Evolutionary conservation across 2,797 vertebrate species (phyloP).

Genomic region (Fratercula arctica): DNA sequence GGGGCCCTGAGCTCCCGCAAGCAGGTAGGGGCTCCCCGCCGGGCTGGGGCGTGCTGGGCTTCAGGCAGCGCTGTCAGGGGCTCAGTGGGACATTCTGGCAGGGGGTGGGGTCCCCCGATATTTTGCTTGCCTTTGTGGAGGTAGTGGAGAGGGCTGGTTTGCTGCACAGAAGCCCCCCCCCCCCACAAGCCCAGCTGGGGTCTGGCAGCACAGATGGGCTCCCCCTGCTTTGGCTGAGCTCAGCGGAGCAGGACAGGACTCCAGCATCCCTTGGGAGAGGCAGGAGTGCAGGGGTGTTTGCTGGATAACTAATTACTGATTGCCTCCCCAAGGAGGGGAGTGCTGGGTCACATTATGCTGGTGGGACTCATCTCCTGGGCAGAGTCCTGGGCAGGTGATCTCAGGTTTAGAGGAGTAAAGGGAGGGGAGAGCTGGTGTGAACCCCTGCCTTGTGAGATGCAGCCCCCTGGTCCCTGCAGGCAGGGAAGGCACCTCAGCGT

Average conservation of each 20-base stretch:
- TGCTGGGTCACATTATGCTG: background rate
- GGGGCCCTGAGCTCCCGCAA: slow-evolving; percentile 81
- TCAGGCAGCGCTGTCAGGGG: background rate
- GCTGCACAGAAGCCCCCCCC: background rate
- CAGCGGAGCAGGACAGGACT: background rate
- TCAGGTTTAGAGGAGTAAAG: background rate
- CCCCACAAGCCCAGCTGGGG: background rate
- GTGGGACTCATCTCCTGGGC: background rate
- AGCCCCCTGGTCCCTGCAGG: background rate
- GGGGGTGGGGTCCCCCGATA: rapidly evolving
- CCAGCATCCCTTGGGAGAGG: background rate
- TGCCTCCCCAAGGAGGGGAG: background rate
- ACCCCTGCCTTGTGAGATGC: background rate
- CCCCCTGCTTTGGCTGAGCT: background rate
- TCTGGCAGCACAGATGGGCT: background rate
- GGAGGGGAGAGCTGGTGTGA: background rate
- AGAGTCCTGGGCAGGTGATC: background rate
- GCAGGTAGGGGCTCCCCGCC: slow-evolving; percentile 74
- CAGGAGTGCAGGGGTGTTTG: background rate
- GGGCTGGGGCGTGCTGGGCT: background rate
- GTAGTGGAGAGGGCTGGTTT: background rate
- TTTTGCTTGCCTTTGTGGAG: background rate
- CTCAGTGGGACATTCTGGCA: background rate
- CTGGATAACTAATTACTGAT: background rate
- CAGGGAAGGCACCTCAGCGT: rapidly evolving